Evolutionary conservation across 2,797 vertebrate species (phyloP).

Genomic region (Malurus splendens): DNA sequence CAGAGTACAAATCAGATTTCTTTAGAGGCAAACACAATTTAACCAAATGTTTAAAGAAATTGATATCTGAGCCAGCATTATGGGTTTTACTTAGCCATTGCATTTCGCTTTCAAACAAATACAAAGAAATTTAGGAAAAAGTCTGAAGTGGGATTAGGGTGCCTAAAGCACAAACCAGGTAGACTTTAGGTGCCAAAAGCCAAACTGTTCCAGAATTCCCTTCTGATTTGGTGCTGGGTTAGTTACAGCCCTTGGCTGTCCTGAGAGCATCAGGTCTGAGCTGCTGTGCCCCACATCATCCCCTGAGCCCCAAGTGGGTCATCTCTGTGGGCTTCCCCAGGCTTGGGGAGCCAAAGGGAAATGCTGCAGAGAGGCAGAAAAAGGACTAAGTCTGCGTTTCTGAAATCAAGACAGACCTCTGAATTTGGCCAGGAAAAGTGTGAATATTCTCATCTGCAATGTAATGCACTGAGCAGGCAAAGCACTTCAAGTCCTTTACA

Average conservation of each 20-base stretch:
- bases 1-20: neutral
- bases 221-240: neutral
- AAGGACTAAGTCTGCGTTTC: accelerated
- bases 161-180: neutral
- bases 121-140: neutral
- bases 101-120: neutral
- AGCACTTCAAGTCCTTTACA: neutral
- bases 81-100: neutral
- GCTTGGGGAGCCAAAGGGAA: neutral
- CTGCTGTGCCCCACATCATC: neutral
- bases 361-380: neutral
- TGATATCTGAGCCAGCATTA: neutral
- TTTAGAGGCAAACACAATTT: neutral
- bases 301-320: accelerated
- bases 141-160: neutral
- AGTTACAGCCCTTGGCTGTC: neutral
- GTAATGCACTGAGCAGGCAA: neutral
- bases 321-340: accelerated
- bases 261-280: neutral
- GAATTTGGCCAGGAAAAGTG: neutral
- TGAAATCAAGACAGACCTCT: neutral
- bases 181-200: neutral
- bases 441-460: neutral
- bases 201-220: neutral
- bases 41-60: neutral